Conservation (phyloP, 2,888 invertebrate genomes). For the Neocrepidodera transversa region DNA sequence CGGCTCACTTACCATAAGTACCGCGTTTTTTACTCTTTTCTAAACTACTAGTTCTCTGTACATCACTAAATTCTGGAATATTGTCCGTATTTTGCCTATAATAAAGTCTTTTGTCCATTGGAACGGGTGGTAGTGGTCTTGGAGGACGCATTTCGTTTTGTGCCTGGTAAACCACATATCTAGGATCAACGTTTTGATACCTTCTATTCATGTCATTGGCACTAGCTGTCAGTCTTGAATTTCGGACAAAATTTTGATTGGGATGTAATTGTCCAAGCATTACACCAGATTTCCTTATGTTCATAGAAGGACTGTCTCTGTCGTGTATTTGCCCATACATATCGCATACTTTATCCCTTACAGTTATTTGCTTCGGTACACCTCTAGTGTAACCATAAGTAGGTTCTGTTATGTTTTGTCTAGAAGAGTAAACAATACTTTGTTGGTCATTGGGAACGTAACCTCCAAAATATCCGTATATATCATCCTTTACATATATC, state of each 20-base stretch:
- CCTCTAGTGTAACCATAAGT: conserved; percentile 44
- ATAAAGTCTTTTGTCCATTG: conserved; percentile 44
- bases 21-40: conserved; percentile 51
- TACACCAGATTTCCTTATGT: conserved; percentile 51
- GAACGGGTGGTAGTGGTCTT: conserved; percentile 60
- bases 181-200: conserved; percentile 30
- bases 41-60: conserved; percentile 69
- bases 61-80: conserved; percentile 76
- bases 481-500: conserved; percentile 45
- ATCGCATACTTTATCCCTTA: conserved; percentile 58
- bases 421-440: conserved; percentile 41
- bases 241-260: conserved; percentile 54
- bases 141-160: conserved; percentile 34
- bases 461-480: conserved; percentile 46
- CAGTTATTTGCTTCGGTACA: conserved; percentile 45
- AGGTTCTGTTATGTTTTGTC: conserved; percentile 44
- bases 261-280: conserved; percentile 56
- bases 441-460: conserved; percentile 35
- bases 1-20: conserved; percentile 51
- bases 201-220: conserved; percentile 57
- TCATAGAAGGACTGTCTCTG: conserved; percentile 37
- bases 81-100: conserved; percentile 59
- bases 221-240: conserved; percentile 57
- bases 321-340: conserved; percentile 60
- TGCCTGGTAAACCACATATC: conserved; percentile 30